These are phyloP conservation scores for Stenodera caucasica DNA, from an alignment of 2,888 invertebrate genomes.

Conservation along the genomic window DNA sequence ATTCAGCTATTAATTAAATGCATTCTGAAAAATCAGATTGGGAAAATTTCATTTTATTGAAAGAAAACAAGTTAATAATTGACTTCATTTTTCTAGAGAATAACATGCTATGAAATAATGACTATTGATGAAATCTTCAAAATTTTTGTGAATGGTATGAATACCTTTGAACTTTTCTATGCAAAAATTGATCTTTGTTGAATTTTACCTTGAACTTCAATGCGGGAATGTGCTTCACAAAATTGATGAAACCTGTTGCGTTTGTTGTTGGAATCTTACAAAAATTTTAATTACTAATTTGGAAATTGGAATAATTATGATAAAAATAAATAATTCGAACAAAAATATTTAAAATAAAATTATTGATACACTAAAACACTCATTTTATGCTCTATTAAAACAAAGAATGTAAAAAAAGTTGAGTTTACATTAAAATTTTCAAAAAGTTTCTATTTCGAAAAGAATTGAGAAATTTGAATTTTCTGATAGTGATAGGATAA, in stretches of 20 bases:
- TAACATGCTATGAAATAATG: no score
- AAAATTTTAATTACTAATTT: background rate
- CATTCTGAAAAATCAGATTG: background rate
- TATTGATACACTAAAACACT: background rate
- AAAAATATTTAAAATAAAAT: background rate
- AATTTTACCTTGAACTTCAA: conserved; percentile 1
- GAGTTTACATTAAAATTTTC: no score
- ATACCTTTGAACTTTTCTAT: background rate
- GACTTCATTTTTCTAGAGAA: no score
- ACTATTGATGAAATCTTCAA: no score
- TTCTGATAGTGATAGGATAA: background rate
- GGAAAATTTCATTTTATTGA: background rate
- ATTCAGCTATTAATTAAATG: background rate
- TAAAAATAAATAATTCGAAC: no score
- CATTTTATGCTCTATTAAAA: no score
- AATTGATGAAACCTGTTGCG: conserved; percentile 5
- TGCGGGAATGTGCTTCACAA: background rate
- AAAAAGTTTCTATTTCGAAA: no score
- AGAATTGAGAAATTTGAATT: background rate
- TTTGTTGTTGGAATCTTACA: background rate
- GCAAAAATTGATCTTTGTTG: background rate
- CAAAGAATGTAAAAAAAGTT: background rate
- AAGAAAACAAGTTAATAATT: background rate
- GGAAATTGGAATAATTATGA: no score
- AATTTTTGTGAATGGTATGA: background rate